Evolutionary conservation across 2,113 vertebrate genomes (phyloP).

Genomic region (Tachysurus vachellii): DNA sequence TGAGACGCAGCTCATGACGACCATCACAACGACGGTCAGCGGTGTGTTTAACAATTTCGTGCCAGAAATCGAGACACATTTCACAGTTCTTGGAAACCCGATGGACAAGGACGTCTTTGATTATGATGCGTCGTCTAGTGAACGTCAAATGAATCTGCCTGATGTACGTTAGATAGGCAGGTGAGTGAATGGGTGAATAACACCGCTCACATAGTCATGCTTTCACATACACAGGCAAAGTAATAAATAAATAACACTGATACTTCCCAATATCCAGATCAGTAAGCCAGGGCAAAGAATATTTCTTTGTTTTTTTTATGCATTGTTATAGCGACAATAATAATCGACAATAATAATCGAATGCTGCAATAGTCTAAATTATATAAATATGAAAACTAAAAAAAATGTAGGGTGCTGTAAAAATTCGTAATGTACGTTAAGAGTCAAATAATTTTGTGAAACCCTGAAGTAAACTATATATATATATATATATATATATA

Average conservation of each 20-base stretch:
- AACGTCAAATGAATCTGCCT: not conserved
- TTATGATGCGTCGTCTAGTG: not conserved
- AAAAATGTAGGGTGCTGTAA: not conserved
- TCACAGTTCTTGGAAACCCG: not conserved
- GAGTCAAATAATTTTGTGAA: not conserved
- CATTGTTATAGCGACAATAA: not conserved
- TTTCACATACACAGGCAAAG: not conserved
- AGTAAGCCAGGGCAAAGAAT: not conserved
- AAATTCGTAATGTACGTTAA: not conserved
- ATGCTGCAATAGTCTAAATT: not conserved
- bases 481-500: no score
- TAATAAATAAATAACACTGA: not conserved
- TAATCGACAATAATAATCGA: not conserved
- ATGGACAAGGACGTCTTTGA: not conserved
- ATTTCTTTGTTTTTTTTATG: no score
- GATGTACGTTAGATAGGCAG: not conserved
- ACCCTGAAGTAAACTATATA: not conserved
- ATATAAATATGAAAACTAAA: not conserved
- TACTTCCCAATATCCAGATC: not conserved
- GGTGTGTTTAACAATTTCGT: not conserved
- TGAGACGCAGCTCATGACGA: not conserved
- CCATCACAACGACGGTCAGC: not conserved
- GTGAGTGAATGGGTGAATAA: not conserved
- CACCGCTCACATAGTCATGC: not conserved
- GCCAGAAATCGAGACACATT: not conserved